A percentile compares a stretch with the other conserved stretches of the same genome.
Conservation (phyloP, 2,113 vertebrate species). For the Xiphias gladius region DNA sequence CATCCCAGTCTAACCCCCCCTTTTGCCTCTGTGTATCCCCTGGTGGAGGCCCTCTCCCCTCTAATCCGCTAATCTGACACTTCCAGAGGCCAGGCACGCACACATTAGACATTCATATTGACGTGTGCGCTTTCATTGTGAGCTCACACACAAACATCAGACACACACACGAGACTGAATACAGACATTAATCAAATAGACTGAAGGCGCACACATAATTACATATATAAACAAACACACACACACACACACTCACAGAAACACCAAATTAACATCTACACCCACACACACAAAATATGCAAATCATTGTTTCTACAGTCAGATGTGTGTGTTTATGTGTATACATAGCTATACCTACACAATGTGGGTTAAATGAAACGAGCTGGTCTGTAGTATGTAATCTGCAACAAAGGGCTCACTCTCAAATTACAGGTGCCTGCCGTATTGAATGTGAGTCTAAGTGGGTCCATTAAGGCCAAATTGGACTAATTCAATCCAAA, state of each 20-base stretch:
- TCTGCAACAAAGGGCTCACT: constrained; percentile 67
- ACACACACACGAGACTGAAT: constrained; percentile 40
- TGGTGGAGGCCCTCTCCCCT: constrained; percentile 43
- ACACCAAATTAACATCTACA: constrained; percentile 56
- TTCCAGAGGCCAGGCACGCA: constrained; percentile 65
- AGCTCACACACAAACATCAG: constrained; percentile 22
- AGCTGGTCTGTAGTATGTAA: constrained; percentile 58
- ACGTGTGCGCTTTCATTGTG: constrained; percentile 22
- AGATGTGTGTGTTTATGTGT: constrained; percentile 8
- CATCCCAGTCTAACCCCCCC: not conserved
- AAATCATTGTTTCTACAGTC: constrained; percentile 4
- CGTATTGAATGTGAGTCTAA: constrained; percentile 64
- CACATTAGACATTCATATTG: constrained; percentile 55
- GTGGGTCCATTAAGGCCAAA: constrained; percentile 74
- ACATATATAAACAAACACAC: constrained; percentile 61
- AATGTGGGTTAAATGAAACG: constrained; percentile 53
- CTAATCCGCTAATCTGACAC: constrained; percentile 79
- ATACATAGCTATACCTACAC: constrained; percentile 31
- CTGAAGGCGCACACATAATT: constrained; percentile 60
- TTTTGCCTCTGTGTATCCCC: constrained; percentile 30
- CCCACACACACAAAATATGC: constrained; percentile 30
- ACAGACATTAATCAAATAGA: constrained; percentile 67
- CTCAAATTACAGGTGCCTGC: constrained; percentile 74
- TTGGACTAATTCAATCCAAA: constrained; percentile 75
- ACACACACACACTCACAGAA: constrained; percentile 33